Evolutionary conservation across 2,113 vertebrate species (phyloP), one percentile per base, ranked within the genome.

Genomic region (Campylomormyrus tamandua): DNA sequence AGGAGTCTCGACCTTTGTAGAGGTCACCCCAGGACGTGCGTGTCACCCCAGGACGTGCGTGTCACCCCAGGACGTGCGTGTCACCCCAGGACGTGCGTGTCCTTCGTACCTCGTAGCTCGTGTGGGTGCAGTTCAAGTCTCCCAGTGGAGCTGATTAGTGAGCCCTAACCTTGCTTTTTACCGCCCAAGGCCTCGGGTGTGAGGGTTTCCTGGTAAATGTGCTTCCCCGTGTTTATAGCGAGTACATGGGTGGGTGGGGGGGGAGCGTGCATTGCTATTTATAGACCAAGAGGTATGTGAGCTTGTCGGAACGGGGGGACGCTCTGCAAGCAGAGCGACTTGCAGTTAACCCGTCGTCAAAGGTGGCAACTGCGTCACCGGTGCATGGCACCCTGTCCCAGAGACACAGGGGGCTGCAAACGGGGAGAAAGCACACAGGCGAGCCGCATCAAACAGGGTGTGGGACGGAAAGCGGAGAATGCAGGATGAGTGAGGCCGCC

Each of bases 141-240:
- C 45, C 66, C 24, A 5, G 27, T 46, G 50, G 49, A 27, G 15
- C 87, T 88, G 42, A 83, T 83, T 31, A 24, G 31, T 24, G 24
- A 86, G n/a, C 15, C 58, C 1, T n/a, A 3, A n/a, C 80, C 80
- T 84, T 84, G 77, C 85, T 83, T 50, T 77, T 49, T 88, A 48
- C 35, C 17, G n/a, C 74, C 80, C 17, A 35, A 90, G 2, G 27
- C 87, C 87, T 86, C 56, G 48, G 49, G 35, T 90, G 45, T 21
- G 9, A 89, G 50, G 87, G 89, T 35, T 88, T 90, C 52, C 90
- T 45, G 87, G 90, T 88, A 90, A 86, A 53, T 80, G 50, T 80
- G 56, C 50, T 56, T 39, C 50, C 3, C 62, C 21, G 87, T n/a
- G 66, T 88, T 90, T 89, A n/a, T 83, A 70, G 74, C 39, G 31